These are phyloP conservation scores for Coelopa pilipes DNA, from an alignment of 2,888 invertebrate genomes.

Conservation along the genomic window DNA sequence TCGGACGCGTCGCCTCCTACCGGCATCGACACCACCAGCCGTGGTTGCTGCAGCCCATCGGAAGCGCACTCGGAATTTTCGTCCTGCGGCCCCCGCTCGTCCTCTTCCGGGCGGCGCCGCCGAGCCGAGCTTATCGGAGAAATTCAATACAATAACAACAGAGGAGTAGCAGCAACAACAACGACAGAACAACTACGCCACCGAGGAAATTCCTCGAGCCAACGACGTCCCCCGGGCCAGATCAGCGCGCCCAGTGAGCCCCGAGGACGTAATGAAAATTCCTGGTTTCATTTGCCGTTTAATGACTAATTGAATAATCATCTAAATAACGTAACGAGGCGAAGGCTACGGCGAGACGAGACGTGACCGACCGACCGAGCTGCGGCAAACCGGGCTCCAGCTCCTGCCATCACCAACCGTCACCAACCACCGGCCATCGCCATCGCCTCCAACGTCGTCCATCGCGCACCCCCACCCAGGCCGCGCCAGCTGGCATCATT, in stretches of 20 bases:
- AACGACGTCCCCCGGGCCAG: too few species aligned
- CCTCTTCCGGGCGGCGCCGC: background rate
- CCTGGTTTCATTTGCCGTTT: conserved; percentile 4
- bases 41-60: background rate
- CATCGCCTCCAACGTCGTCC: too few species aligned
- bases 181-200: too few species aligned
- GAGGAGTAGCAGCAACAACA: conserved; percentile 2
- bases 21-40: too few species aligned
- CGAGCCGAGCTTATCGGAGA: conserved; percentile 12
- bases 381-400: background rate
- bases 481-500: background rate
- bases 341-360: background rate
- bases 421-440: conserved; percentile 6
- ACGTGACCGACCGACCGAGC: background rate
- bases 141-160: conserved; percentile 12
- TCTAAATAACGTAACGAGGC: conserved; percentile 7
- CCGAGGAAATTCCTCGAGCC: too few species aligned
- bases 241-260: too few species aligned
- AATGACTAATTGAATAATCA: conserved; percentile 28
- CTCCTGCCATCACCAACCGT: background rate
- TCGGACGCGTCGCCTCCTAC: too few species aligned
- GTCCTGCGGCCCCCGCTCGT: conserved; percentile 2
- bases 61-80: background rate
- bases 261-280: background rate
- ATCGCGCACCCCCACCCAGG: too few species aligned